Conservation (phyloP, 2,888 invertebrate species). For the Archaeoteleia sp. region DNA sequence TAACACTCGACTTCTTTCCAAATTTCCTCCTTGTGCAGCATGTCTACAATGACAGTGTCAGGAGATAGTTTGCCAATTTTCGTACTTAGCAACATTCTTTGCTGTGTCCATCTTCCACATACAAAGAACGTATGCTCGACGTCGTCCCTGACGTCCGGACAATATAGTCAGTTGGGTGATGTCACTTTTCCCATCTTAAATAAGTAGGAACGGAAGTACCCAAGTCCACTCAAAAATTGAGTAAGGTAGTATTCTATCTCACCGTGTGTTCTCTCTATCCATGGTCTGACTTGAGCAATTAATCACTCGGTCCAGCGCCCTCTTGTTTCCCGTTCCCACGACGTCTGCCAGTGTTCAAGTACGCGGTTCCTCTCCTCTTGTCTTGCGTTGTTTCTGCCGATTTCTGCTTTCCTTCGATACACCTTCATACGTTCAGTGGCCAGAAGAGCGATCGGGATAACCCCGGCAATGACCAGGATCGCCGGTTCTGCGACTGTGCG, state of each 20-base stretch:
- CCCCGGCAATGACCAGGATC: conserved; percentile 47
- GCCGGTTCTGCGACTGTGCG: conserved; percentile 55
- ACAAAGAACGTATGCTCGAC: conserved; percentile 48
- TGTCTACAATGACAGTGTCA: too few relatives aligned
- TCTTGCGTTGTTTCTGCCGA: conserved; percentile 3
- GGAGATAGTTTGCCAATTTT: conserved; percentile 6
- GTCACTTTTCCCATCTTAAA: conserved; percentile 24
- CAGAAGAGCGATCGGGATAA: conserved; percentile 22
- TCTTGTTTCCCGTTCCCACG: too few relatives aligned
- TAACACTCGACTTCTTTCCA: too few relatives aligned
- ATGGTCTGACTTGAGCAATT: not conserved
- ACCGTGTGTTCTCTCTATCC: conserved; percentile 14
- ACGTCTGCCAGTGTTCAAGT: too few relatives aligned
- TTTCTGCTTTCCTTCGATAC: too few relatives aligned
- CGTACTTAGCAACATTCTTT: conserved; percentile 29
- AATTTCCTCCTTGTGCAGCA: too few relatives aligned
- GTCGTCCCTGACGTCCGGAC: conserved; percentile 27
- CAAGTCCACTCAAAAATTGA: conserved; percentile 12
- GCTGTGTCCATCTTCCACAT: conserved; percentile 27
- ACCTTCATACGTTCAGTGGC: conserved; percentile 27
- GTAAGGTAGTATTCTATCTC: conserved; percentile 26
- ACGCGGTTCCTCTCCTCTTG: not conserved
- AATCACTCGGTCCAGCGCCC: conserved; percentile 17
- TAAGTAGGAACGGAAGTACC: conserved; percentile 32
- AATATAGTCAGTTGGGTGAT: conserved; percentile 33